These are phyloP conservation scores for Sialia sialis DNA, from an alignment of 2,113 vertebrate species.

Conservation along the genomic window DNA sequence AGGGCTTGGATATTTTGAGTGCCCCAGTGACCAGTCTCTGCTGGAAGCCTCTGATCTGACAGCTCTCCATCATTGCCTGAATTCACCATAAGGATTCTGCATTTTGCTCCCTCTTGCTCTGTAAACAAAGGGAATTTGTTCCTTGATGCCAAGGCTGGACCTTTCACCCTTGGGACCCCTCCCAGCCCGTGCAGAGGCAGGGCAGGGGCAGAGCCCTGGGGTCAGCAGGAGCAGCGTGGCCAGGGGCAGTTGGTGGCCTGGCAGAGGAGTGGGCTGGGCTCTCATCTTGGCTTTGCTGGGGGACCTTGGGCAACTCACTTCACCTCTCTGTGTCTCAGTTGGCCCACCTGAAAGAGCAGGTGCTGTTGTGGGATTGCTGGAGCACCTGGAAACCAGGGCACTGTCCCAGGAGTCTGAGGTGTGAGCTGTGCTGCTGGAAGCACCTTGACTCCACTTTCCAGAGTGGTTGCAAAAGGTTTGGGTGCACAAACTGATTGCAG, in stretches of 20 bases:
- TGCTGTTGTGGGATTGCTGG: neutral
- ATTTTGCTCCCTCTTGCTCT: neutral
- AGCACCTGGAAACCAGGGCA: neutral
- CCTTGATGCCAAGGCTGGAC: neutral
- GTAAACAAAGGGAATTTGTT: neutral
- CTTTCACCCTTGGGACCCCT: neutral
- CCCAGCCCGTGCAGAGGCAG: neutral
- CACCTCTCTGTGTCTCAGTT: constrained; percentile 52
- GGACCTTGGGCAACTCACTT: neutral
- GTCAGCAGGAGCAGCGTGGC: neutral
- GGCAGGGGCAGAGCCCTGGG: neutral
- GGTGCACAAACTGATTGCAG: neutral
- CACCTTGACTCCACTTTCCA: neutral
- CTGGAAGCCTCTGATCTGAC: neutral
- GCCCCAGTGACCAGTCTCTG: neutral
- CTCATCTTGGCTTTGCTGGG: constrained; percentile 35
- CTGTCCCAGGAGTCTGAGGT: neutral
- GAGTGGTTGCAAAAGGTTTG: neutral
- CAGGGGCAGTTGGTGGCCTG: neutral
- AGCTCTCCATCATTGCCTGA: neutral
- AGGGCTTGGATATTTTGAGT: neutral
- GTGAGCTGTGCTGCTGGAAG: neutral
- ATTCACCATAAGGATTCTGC: neutral
- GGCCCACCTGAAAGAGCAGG: neutral
- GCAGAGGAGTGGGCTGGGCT: neutral